Evolutionary conservation across 2,797 vertebrate species (phyloP).

Genomic region (Coranthus polyacanthus): DNA sequence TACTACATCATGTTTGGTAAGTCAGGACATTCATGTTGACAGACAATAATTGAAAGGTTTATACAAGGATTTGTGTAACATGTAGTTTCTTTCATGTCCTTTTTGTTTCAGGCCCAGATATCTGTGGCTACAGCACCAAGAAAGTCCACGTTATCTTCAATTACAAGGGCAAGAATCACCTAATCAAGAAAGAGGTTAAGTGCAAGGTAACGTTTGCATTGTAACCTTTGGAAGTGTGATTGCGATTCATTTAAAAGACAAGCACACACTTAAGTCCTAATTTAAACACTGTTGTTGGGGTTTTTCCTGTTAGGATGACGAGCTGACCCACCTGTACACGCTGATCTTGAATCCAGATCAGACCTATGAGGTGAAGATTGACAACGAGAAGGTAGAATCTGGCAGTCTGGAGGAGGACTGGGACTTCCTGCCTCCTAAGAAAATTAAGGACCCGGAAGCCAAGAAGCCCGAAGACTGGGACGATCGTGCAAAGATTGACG

Average conservation of each 20-base stretch:
- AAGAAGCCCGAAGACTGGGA: constrained; percentile 96
- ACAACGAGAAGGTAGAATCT: constrained; percentile 94
- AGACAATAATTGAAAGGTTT: neutral
- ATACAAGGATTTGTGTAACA: neutral
- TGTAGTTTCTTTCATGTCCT: neutral
- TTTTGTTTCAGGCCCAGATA: constrained; percentile 89
- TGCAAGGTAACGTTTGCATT: constrained; percentile 88
- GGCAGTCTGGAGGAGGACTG: constrained; percentile 94
- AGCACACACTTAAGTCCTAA: neutral
- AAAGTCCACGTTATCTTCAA: constrained; percentile 97
- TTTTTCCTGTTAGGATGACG: constrained; percentile 88
- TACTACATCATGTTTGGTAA: constrained; percentile 98
- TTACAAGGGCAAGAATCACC: constrained; percentile 95
- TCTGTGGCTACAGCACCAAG: constrained; percentile 97
- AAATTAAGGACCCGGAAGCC: constrained; percentile 94
- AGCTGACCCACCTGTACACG: constrained; percentile 93
- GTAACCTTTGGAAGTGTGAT: neutral
- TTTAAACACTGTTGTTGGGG: too few species aligned
- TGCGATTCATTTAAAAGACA: neutral
- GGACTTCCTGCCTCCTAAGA: constrained; percentile 93
- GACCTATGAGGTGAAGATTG: constrained; percentile 96
- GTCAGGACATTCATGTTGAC: constrained; percentile 14
- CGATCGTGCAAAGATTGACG: constrained; percentile 91
- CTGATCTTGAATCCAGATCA: constrained; percentile 94
- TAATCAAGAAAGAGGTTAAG: constrained; percentile 97